Evolutionary conservation across 2,113 vertebrate genomes (phyloP).

Genomic region (Eurypyga helias): DNA sequence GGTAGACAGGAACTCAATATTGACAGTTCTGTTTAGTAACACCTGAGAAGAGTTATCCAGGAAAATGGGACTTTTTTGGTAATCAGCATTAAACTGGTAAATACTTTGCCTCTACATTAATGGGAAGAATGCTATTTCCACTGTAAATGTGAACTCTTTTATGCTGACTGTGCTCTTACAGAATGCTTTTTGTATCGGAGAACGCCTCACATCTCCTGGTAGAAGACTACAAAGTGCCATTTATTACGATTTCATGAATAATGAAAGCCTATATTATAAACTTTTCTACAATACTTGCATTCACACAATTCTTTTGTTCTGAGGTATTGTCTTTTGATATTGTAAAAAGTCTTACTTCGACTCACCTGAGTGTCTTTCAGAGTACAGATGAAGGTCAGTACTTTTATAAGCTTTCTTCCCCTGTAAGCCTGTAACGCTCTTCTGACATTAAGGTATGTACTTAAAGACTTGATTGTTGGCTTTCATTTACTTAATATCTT

Average conservation of each 20-base stretch:
- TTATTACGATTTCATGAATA: not conserved
- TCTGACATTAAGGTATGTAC: slow-evolving; percentile 55
- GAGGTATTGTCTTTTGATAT: not conserved
- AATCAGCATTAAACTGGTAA: not conserved
- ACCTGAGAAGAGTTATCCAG: not conserved
- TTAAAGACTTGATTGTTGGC: slow-evolving; percentile 64
- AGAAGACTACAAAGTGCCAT: not conserved
- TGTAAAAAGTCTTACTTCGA: not conserved
- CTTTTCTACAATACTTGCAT: not conserved
- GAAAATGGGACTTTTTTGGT: not conserved
- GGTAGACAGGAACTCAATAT: not conserved
- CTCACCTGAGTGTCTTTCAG: not conserved
- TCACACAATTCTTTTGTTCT: not conserved
- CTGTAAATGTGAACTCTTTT: not conserved
- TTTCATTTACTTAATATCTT: slow-evolving; percentile 68
- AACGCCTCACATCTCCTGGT: not conserved
- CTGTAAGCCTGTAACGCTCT: slow-evolving; percentile 48
- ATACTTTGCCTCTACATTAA: not conserved
- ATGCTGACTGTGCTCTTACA: not conserved
- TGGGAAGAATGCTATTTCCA: not conserved
- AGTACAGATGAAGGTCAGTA: slow-evolving; percentile 2
- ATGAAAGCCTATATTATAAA: not conserved
- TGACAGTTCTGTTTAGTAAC: not conserved
- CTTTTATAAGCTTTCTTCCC: slow-evolving; percentile 1
- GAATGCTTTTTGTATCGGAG: not conserved